phyloP scores from a whole-genome alignment of 2,797 vertebrate species.

The Prunella strophiata region DNA sequence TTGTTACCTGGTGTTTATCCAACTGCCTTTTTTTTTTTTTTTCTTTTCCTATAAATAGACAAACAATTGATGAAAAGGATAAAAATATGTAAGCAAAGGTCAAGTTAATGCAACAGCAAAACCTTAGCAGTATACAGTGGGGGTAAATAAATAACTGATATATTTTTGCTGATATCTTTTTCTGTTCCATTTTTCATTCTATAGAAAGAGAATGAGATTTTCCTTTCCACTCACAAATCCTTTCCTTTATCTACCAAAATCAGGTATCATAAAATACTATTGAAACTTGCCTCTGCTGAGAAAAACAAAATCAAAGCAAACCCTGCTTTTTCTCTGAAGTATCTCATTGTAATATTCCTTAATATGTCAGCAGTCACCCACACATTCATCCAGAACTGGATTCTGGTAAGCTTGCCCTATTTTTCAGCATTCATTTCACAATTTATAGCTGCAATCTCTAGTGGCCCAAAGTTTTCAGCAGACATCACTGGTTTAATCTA shows the following conservation, averaged over 20 bases:
- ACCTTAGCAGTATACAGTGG: not conserved
- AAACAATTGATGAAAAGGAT: not conserved
- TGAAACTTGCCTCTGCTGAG: not conserved
- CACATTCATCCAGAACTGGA: not conserved
- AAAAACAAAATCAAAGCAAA: not conserved
- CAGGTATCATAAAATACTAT: not conserved
- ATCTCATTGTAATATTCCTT: not conserved
- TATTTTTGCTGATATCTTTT: not conserved
- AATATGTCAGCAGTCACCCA: slow-evolving; percentile 9
- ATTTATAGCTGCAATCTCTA: not conserved
- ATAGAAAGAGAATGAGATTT: not conserved
- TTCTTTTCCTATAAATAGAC: not conserved
- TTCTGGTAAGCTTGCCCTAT: not conserved
- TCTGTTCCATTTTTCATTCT: not conserved
- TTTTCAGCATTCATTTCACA: slow-evolving; percentile 28
- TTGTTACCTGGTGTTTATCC: not conserved
- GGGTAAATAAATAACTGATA: not conserved
- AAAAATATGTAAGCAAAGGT: not conserved
- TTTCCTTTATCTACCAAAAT: not conserved
- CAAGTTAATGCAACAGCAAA: not conserved
- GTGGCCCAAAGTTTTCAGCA: not conserved
- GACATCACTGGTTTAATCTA: not conserved
- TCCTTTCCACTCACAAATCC: not conserved
- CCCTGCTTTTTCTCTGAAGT: not conserved
- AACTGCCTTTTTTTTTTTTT: not conserved